phyloP scores from a whole-genome alignment of 1,140 invertebrate genomes.

The Neomicropteryx cornuta region DNA sequence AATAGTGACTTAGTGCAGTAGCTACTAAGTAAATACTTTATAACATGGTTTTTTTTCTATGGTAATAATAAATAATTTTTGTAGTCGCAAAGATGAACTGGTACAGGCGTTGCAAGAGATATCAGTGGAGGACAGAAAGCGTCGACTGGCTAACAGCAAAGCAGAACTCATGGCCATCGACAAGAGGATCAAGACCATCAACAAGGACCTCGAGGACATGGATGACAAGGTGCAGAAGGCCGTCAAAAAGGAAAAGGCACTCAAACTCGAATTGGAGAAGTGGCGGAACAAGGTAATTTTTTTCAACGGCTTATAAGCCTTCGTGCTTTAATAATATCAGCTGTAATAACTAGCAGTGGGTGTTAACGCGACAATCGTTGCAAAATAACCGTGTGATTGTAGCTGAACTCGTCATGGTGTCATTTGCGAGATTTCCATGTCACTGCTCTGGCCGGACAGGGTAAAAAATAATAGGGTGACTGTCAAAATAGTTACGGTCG shows the following conservation, averaged over 20 bases:
- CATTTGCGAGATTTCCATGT: too few species aligned
- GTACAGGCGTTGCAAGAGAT: constrained; percentile 89
- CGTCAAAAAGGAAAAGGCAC: constrained; percentile 55
- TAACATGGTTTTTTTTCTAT: constrained; percentile 1
- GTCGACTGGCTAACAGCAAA: constrained; percentile 74
- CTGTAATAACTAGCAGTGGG: too few species aligned
- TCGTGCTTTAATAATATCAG: too few species aligned
- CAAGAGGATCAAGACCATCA: constrained; percentile 73
- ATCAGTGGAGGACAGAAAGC: constrained; percentile 84
- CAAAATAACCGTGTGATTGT: too few species aligned
- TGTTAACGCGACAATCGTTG: too few species aligned
- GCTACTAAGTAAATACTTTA: neutral
- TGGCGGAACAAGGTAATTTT: constrained; percentile 55
- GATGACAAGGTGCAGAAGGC: constrained; percentile 58
- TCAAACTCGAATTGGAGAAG: constrained; percentile 68
- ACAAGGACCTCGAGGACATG: constrained; percentile 61
- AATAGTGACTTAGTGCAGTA: too few species aligned
- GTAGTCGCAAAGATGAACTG: constrained; percentile 71
- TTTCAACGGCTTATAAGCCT: too few species aligned
- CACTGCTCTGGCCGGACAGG: too few species aligned
- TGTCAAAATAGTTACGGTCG: too few species aligned
- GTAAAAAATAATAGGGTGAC: too few species aligned
- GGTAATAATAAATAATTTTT: constrained; percentile 2
- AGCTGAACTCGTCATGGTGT: too few species aligned
- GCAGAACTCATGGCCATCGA: constrained; percentile 69